Base-by-base conservation (phyloP, 2,797 vertebrate genomes). In the Cyclura pinguis region DNA sequence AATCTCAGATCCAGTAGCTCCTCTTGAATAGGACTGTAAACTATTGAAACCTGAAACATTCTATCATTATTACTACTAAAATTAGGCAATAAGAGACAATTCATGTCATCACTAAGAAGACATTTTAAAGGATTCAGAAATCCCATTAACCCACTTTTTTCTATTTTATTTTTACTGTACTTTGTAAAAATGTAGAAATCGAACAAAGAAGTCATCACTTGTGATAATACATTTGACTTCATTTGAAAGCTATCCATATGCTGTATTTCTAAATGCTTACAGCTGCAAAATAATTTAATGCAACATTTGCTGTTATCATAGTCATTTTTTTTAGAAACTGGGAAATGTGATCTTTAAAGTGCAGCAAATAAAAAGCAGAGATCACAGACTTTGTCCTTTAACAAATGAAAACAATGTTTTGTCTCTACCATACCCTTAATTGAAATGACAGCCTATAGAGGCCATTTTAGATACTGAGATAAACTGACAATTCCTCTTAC, bases 361-460 rank as follows among this genome's bases (percentile, higher is more conserved):
- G 95, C 94, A 84, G 93, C 81, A 88, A 92, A 77, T 62, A 85
- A 94, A 96, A 95, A 93, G 4, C 4, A 93, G 69, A 92, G 94
- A 69, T 12, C 50, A 90, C 32, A 50, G 67, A 93, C 90, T 85
- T 94, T 95, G 94, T 67, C 91, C 86, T 81, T 64, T 82, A 35
- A 81, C 91, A 96, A 95, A 93, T 93, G 80, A 72, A 95, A 95
- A 93, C 90, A 78, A 67, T 91, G 6, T 69, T 67, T 13, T 67
- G 10, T 62, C 22, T 55, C 55, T 52, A 14, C 20, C 32, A 12
- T 29, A 10, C 24, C 52, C 94, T 94, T 91, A 90, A 93, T n/a
- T 87, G 38, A 96, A 94, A 84, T 72, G 85, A 92, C 38, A 0
- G 13, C 72, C 88, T 87, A 90, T 87, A 93, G 88, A 91, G 0